Percentiles rank a stretch among this genome's conserved stretches.
Conservation (phyloP, 2,888 invertebrate genomes). For the Rutpela maculata region DNA sequence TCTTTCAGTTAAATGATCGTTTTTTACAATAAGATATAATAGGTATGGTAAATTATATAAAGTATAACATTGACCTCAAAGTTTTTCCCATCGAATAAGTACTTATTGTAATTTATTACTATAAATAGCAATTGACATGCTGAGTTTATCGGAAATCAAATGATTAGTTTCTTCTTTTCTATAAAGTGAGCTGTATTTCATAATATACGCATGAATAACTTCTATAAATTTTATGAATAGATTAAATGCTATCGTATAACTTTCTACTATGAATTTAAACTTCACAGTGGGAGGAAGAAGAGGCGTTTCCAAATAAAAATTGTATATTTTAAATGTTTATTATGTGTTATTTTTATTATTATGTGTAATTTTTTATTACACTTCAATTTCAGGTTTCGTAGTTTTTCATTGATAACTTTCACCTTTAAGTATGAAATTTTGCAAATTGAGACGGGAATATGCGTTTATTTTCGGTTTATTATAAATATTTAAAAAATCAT, state of each 20-base stretch:
- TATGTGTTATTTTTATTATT: background rate
- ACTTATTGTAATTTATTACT: background rate
- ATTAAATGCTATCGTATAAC: slow-evolving; percentile 7
- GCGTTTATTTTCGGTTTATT: no score
- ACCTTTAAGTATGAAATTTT: background rate
- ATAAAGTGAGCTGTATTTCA: slow-evolving; percentile 1
- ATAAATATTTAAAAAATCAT: no score
- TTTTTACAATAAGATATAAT: no score
- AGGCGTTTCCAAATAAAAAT: slow-evolving; percentile 13
- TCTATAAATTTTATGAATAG: background rate
- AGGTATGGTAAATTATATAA: no score
- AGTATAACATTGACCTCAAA: no score
- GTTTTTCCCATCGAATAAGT: background rate
- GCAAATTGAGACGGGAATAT: no score
- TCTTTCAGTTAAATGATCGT: no score
- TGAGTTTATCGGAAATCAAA: slow-evolving; percentile 14
- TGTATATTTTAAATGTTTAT: background rate
- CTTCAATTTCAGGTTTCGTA: background rate
- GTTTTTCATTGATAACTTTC: slow-evolving; percentile 10
- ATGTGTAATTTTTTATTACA: background rate
- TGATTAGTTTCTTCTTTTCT: background rate
- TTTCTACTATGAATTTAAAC: slow-evolving; percentile 17
- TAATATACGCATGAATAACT: slow-evolving; percentile 1
- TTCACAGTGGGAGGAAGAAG: background rate
- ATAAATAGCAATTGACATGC: background rate